phyloP scores from a whole-genome alignment of 2,888 invertebrate genomes.

The Lasioglossum marginatum region DNA sequence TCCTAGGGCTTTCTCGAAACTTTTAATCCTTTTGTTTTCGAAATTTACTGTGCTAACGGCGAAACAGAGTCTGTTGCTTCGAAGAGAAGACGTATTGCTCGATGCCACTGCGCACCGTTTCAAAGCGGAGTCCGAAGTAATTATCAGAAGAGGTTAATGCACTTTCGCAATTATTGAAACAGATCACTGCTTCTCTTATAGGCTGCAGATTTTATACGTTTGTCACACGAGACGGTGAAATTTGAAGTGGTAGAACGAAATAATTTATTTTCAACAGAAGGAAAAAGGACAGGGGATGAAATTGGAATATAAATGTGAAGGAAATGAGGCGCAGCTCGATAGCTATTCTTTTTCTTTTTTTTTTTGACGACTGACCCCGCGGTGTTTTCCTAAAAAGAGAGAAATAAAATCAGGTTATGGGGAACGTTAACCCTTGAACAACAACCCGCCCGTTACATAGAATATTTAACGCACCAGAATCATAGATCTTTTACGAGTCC shows the following conservation, averaged over 20 bases:
- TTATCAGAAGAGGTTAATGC: background rate
- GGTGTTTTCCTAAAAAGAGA: background rate
- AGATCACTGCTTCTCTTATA: background rate
- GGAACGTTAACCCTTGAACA: background rate
- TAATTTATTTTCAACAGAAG: no score
- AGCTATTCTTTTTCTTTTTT: background rate
- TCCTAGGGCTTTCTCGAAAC: conserved; percentile 5
- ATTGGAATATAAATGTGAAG: background rate
- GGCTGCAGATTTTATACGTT: background rate
- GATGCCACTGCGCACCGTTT: background rate
- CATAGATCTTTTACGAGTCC: background rate
- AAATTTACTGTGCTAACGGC: conserved; percentile 11
- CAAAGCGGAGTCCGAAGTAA: background rate
- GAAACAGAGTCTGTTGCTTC: background rate
- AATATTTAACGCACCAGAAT: background rate
- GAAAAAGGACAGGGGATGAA: background rate
- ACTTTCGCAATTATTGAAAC: background rate
- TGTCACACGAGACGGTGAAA: background rate
- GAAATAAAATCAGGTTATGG: background rate
- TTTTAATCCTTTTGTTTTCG: conserved; percentile 23
- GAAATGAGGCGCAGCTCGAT: background rate
- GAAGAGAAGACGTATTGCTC: background rate
- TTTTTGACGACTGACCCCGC: background rate
- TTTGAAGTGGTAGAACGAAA: no score
- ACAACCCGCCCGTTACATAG: background rate